phyloP scores from a whole-genome alignment of 2,113 vertebrate species.

The Pedetes capensis region DNA sequence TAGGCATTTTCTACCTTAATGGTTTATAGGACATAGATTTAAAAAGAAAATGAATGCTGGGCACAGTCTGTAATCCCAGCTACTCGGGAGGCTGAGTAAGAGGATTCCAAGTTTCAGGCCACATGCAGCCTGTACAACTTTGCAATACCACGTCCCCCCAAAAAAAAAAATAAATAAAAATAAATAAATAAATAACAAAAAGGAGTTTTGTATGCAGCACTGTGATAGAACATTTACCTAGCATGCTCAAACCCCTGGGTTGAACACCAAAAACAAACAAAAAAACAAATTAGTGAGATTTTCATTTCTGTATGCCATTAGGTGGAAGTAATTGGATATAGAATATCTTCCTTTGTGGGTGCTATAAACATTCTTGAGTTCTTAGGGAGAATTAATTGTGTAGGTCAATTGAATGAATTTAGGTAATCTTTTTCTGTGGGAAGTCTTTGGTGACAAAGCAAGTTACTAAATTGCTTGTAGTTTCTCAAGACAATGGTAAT shows the following conservation, averaged over 20 bases:
- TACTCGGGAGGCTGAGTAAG: no score
- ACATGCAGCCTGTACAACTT: no score
- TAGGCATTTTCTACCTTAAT: background rate
- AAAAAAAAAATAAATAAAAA: no score
- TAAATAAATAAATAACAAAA: no score
- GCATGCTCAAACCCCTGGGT: no score
- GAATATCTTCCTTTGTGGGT: background rate
- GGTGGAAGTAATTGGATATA: constrained; percentile 34
- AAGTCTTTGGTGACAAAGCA: constrained; percentile 47
- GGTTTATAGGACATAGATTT: background rate
- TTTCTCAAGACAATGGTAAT: constrained; percentile 54
- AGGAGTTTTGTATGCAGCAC: no score
- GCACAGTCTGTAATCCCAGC: no score
- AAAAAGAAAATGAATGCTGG: no score
- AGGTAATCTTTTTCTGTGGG: constrained; percentile 52
- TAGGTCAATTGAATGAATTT: constrained; percentile 60
- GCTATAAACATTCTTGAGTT: background rate
- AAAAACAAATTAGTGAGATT: background rate
- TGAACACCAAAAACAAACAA: no score
- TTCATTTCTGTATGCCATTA: constrained; percentile 33
- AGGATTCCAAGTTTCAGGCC: no score
- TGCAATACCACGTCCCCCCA: no score
- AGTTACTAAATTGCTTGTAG: constrained; percentile 52
- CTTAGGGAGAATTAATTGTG: constrained; percentile 51
- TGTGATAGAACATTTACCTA: no score